A percentile compares a stretch with the other conserved stretches of the same genome.
Evolutionary conservation across 2,888 invertebrate species (phyloP).

Genomic region (Itoplectis maculator): DNA sequence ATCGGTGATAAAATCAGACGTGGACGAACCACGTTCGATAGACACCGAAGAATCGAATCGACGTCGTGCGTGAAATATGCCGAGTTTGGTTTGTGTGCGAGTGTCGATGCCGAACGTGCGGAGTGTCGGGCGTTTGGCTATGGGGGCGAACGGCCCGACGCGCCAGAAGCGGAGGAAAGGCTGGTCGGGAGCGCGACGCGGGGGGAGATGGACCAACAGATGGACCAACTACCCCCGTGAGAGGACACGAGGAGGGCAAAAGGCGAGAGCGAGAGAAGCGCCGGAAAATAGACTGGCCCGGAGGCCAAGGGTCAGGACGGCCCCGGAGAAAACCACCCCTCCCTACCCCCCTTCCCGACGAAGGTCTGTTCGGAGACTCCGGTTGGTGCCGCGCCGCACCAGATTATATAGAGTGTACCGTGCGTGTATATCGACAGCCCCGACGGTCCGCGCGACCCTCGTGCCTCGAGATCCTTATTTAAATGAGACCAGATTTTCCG

Average conservation of each 20-base stretch:
- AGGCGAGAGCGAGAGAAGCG: conserved; percentile 51
- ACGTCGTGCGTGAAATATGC: conserved; percentile 27
- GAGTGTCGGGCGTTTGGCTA: no score
- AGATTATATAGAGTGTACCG: conserved; percentile 21
- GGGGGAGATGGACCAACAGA: conserved; percentile 78
- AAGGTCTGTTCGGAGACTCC: conserved; percentile 73
- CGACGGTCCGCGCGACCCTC: conserved; percentile 47
- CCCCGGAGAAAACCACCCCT: conserved; percentile 73
- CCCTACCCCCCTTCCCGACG: no score
- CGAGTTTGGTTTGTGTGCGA: neutral
- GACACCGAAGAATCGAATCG: conserved; percentile 42
- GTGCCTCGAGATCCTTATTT: conserved; percentile 25
- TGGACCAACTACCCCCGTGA: conserved; percentile 82
- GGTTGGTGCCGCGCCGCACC: neutral
- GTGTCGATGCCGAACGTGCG: neutral
- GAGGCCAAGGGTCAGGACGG: conserved; percentile 74
- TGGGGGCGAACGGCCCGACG: conserved; percentile 69
- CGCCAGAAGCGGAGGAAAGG: conserved; percentile 40
- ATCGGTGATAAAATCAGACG: conserved; percentile 62
- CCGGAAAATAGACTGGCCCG: conserved; percentile 56
- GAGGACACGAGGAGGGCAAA: conserved; percentile 68
- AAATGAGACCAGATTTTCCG: conserved; percentile 22
- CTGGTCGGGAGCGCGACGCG: conserved; percentile 28
- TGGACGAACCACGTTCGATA: conserved; percentile 41
- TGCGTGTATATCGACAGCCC: neutral